These are phyloP conservation scores for Atherinosoma microstoma DNA, from an alignment of 2,797 vertebrate species.

Conservation along the genomic window DNA sequence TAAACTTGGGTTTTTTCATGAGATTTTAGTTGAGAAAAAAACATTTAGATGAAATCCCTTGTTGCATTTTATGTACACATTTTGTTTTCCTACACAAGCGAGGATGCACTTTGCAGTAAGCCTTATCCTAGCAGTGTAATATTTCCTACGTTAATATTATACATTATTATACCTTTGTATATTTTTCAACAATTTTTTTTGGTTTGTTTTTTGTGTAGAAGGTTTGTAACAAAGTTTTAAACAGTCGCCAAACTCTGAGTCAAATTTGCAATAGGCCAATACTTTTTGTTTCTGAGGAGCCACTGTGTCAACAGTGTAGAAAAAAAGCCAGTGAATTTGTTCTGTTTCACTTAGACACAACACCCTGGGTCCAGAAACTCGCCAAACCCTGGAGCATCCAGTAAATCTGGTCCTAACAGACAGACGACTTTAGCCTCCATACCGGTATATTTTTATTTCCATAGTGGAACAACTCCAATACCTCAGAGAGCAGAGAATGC, in stretches of 20 bases:
- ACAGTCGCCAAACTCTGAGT: conserved; percentile 33
- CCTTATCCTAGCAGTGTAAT: conserved; percentile 61
- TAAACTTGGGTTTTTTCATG: neutral
- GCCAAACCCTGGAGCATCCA: conserved; percentile 82
- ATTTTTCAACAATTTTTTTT: conserved; percentile 17
- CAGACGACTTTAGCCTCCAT: conserved; percentile 85
- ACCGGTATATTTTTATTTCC: conserved; percentile 79
- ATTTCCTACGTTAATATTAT: conserved; percentile 5
- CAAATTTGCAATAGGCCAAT: conserved; percentile 32
- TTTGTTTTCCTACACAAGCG: conserved; percentile 34
- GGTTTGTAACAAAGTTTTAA: conserved; percentile 15
- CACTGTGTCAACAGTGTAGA: conserved; percentile 18
- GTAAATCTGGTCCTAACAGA: conserved; percentile 79
- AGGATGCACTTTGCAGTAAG: conserved; percentile 55
- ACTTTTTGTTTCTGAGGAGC: conserved; percentile 27
- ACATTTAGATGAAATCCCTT: neutral
- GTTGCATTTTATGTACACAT: conserved; percentile 18
- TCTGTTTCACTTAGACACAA: conserved; percentile 83
- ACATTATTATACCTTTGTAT: conserved; percentile 10
- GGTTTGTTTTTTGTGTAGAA: neutral
- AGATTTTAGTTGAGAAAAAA: neutral
- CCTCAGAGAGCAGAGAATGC: conserved; percentile 61
- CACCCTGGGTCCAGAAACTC: conserved; percentile 76
- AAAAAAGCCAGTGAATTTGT: conserved; percentile 52
- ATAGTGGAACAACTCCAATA: conserved; percentile 69